Conservation (phyloP, 2,888 invertebrate species). For the Anthoptus insignis region DNA sequence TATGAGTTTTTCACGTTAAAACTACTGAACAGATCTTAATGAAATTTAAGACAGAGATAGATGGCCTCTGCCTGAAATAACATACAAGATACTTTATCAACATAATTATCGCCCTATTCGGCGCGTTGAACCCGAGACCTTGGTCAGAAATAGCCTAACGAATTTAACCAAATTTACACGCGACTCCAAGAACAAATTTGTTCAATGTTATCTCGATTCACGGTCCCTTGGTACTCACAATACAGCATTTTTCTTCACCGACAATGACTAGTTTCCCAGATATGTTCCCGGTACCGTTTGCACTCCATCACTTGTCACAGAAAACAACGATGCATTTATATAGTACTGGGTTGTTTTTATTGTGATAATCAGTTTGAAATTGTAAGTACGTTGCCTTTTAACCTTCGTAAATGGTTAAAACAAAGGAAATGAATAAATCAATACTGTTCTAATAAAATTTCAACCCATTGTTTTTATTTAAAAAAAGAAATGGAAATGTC, state of each 20-base stretch:
- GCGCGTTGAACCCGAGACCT: slow-evolving; percentile 73
- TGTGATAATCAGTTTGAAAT: background rate
- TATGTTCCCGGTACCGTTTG: too few relatives aligned
- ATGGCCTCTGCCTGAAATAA: too few relatives aligned
- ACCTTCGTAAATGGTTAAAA: too few relatives aligned
- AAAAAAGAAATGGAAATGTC: too few relatives aligned
- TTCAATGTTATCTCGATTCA: slow-evolving; percentile 66
- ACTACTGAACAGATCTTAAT: too few relatives aligned
- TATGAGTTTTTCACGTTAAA: too few relatives aligned
- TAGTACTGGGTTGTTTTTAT: background rate
- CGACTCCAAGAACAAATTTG: slow-evolving; percentile 63
- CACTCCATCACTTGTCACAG: slow-evolving; percentile 29
- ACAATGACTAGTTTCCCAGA: slow-evolving; percentile 46
- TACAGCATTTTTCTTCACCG: slow-evolving; percentile 58
- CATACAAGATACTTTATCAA: too few relatives aligned
- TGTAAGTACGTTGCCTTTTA: too few relatives aligned
- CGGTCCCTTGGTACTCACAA: slow-evolving; percentile 52
- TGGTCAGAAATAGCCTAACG: slow-evolving; percentile 72
- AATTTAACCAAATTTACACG: slow-evolving; percentile 75
- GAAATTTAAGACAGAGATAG: too few relatives aligned
- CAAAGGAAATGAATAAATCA: too few relatives aligned
- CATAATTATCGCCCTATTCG: slow-evolving; percentile 47
- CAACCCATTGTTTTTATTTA: too few relatives aligned
- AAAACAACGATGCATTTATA: slow-evolving; percentile 20
- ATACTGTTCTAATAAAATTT: too few relatives aligned